A percentile compares a stretch with the other conserved stretches of the same genome.
phyloP scores from a whole-genome alignment of 2,113 vertebrate species.

The Meriones unguiculatus region DNA sequence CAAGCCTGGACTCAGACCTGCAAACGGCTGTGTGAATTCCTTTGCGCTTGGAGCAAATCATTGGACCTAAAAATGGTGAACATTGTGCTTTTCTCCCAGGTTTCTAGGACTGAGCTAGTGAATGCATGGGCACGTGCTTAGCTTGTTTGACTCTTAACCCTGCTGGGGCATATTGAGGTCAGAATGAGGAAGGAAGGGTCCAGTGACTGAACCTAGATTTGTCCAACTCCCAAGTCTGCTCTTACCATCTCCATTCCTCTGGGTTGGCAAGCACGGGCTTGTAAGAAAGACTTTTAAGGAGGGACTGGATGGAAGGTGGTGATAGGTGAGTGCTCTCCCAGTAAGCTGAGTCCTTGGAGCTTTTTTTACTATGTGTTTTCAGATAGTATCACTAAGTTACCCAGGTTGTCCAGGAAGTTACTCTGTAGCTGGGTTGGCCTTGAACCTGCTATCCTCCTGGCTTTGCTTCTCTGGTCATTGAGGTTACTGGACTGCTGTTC shows the following conservation, averaged over 20 bases:
- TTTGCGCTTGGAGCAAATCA: not conserved
- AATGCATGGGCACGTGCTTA: not conserved
- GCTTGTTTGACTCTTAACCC: not conserved
- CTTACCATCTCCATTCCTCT: not conserved
- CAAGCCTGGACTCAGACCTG: not conserved
- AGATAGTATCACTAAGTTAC: not conserved
- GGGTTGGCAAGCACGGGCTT: not conserved
- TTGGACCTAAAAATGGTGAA: constrained; percentile 8
- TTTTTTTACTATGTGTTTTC: not conserved
- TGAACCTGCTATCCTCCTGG: not conserved
- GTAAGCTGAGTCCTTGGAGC: too few species aligned
- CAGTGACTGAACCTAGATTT: not conserved
- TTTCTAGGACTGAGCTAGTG: not conserved
- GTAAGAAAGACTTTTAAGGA: not conserved
- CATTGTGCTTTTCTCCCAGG: not conserved
- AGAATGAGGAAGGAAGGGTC: not conserved
- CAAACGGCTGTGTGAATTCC: not conserved
- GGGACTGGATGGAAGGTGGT: not conserved
- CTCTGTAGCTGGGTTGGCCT: not conserved
- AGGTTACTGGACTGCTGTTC: too few species aligned
- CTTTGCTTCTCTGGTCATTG: too few species aligned
- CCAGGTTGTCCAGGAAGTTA: not conserved
- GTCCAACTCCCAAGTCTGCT: not conserved
- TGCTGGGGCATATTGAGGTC: not conserved
- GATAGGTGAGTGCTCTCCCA: not conserved